Evolutionary conservation across 2,888 invertebrate genomes (phyloP).

Genomic region (Boloria selene): DNA sequence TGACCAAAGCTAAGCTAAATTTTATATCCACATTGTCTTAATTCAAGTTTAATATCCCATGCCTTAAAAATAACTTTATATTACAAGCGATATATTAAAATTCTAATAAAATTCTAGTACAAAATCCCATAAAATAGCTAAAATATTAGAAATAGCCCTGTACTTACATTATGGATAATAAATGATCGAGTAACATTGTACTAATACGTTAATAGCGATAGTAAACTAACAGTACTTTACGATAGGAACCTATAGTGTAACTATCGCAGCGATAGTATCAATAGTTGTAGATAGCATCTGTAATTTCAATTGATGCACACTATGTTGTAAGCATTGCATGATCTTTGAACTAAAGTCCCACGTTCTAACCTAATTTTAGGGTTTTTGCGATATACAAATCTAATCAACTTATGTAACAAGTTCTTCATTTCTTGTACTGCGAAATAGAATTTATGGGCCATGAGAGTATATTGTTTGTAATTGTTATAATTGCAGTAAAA

Average conservation of each 20-base stretch:
- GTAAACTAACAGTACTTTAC: conserved; percentile 11
- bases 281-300: conserved; percentile 30
- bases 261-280: neutral
- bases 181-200: neutral
- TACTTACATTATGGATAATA: neutral
- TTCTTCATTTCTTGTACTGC: conserved; percentile 5
- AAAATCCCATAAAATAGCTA: too few species aligned
- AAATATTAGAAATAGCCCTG: too few species aligned
- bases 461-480: conserved; percentile 20
- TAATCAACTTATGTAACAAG: conserved; percentile 22
- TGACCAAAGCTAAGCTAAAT: too few species aligned
- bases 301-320: conserved; percentile 38
- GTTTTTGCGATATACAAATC: conserved; percentile 36
- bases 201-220: conserved; percentile 3
- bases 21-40: too few species aligned
- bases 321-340: conserved; percentile 35
- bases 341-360: conserved; percentile 35
- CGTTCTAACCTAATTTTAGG: conserved; percentile 35
- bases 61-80: too few species aligned
- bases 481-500: conserved; percentile 11
- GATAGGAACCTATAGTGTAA: conserved; percentile 4
- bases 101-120: too few species aligned
- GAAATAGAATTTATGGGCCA: conserved; percentile 19
- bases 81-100: too few species aligned
- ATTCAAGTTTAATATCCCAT: too few species aligned